A percentile compares a stretch with the other conserved stretches of the same genome.
These are phyloP conservation scores for Danio tinwini DNA, from an alignment of 2,797 vertebrate species.

Conservation along the genomic window DNA sequence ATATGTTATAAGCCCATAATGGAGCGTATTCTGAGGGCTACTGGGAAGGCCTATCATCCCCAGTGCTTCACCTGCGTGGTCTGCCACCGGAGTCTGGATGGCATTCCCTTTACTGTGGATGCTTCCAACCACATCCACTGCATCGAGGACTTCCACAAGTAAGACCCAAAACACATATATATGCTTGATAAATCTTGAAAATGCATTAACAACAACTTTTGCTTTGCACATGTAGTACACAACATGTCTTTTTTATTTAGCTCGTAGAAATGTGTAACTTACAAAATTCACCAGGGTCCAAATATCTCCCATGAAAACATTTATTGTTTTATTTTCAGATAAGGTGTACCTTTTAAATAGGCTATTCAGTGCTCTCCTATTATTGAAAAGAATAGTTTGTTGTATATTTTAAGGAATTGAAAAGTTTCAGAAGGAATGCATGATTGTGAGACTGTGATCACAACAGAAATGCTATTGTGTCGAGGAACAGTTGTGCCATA, in stretches of 20 bases:
- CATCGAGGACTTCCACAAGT: slow-evolving; percentile 99
- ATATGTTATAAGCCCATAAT: slow-evolving; percentile 96
- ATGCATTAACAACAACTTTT: no score
- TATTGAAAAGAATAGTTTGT: slow-evolving; percentile 8
- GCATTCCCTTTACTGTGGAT: slow-evolving; percentile 96
- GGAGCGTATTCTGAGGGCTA: slow-evolving; percentile 96
- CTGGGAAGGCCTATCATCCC: slow-evolving; percentile 96
- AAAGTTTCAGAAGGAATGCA: slow-evolving; percentile 48
- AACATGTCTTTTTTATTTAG: not conserved
- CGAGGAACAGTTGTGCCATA: slow-evolving; percentile 66
- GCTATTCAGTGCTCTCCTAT: not conserved
- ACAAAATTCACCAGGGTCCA: not conserved
- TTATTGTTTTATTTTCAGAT: not conserved
- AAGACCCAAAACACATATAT: slow-evolving; percentile 42
- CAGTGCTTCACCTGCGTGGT: slow-evolving; percentile 99
- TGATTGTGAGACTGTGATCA: slow-evolving; percentile 59
- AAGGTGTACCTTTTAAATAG: not conserved
- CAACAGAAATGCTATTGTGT: slow-evolving; percentile 66
- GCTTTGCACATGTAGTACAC: not conserved
- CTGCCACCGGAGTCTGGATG: slow-evolving; percentile 94
- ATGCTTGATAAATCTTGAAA: no score
- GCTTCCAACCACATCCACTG: slow-evolving; percentile 96
- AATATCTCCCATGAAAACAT: not conserved
- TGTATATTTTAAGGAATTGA: slow-evolving; percentile 52
- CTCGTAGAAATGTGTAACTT: not conserved